Conservation (phyloP, 53 echinoderm and acorn worm species). For the Paracentrotus lividus region DNA sequence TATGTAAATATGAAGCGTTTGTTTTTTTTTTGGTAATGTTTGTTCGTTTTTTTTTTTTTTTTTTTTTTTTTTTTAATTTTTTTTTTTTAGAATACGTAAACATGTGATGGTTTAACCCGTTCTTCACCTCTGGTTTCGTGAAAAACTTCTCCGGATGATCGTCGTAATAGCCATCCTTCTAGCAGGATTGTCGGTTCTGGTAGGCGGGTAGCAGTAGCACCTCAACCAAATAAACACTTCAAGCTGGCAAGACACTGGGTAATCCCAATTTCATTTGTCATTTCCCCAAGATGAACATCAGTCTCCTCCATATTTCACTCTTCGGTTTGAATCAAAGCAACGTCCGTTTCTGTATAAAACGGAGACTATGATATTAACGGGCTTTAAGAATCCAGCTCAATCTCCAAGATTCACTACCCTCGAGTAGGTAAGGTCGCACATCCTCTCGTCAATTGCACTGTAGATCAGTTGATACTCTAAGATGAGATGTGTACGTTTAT, state of each 20-base stretch:
- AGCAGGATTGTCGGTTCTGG: background rate
- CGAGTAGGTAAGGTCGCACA: background rate
- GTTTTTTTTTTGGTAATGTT: too few species aligned
- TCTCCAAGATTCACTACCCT: background rate
- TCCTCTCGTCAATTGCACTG: background rate
- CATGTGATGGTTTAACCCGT: background rate
- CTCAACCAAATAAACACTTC: background rate
- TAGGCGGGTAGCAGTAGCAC: background rate
- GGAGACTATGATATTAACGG: background rate
- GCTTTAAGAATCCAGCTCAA: background rate
- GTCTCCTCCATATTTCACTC: background rate
- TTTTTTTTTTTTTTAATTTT: too few species aligned
- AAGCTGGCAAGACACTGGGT: background rate
- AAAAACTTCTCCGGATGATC: background rate
- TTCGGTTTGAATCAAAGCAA: background rate
- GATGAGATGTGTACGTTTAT: background rate
- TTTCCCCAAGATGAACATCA: background rate
- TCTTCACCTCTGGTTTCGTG: background rate
- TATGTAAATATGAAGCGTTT: too few species aligned
- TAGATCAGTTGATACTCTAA: background rate
- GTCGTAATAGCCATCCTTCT: background rate
- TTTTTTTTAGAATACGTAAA: background rate
- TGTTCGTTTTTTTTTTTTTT: too few species aligned
- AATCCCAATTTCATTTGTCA: background rate
- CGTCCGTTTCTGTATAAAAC: background rate